Evolutionary conservation across 2,888 invertebrate species (phyloP).

Genomic region (Pantelozetes paolii): DNA sequence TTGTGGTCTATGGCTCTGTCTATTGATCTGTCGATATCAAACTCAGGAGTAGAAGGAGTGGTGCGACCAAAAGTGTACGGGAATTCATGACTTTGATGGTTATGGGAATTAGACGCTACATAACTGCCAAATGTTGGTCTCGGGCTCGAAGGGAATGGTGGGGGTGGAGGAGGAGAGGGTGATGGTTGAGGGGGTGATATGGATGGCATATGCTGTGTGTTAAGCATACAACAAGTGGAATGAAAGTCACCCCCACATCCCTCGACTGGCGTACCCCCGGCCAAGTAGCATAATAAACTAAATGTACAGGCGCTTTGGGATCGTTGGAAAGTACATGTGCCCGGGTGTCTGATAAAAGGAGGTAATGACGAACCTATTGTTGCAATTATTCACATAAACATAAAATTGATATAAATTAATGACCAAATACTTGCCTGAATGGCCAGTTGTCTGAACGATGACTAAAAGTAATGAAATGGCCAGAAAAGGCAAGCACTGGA

Average conservation of each 20-base stretch:
- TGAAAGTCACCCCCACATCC: conserved; percentile 53
- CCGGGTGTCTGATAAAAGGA: conserved; percentile 41
- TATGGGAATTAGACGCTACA: neutral
- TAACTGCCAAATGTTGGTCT: neutral
- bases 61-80: neutral
- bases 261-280: conserved; percentile 67
- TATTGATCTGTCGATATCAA: neutral
- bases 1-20: conserved; percentile 10
- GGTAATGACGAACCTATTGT: neutral
- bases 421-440: neutral
- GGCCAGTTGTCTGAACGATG: conserved; percentile 1
- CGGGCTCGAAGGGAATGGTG: neutral
- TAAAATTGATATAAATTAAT: neutral
- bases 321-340: conserved; percentile 43
- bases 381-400: neutral
- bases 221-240: conserved; percentile 63
- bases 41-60: neutral
- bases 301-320: conserved; percentile 61
- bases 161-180: conserved; percentile 5
- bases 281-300: conserved; percentile 70
- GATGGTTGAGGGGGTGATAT: neutral
- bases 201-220: neutral
- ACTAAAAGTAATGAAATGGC: conserved; percentile 4
- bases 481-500: neutral
- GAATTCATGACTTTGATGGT: neutral